Conservation (phyloP, 2,113 vertebrate species). For the Tupaia chinensis region DNA sequence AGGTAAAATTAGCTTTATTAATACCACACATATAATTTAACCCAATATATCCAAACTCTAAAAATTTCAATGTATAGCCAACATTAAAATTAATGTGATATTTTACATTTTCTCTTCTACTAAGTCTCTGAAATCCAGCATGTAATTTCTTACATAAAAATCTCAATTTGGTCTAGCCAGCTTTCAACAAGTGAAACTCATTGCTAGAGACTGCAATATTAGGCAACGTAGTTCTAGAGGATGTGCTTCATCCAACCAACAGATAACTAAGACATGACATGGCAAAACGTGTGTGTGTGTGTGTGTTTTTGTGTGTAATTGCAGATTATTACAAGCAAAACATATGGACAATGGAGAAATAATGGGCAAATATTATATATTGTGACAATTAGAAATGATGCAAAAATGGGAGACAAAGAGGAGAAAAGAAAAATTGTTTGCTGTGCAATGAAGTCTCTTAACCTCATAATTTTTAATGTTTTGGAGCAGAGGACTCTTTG, state of each 20-base stretch:
- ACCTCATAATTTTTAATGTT: neutral
- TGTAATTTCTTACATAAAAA: too few relatives aligned
- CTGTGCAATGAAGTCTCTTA: neutral
- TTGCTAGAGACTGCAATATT: neutral
- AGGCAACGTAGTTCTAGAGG: neutral
- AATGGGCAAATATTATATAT: neutral
- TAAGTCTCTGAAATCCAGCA: neutral
- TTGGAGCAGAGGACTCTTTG: neutral
- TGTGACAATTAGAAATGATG: neutral
- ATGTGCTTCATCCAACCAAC: neutral
- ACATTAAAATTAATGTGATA: neutral
- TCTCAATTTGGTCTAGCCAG: neutral
- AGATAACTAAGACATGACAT: neutral
- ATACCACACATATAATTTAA: neutral
- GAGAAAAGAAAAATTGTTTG: neutral
- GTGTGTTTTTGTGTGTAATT: neutral
- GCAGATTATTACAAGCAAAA: neutral
- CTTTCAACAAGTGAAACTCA: neutral
- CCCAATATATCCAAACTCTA: neutral
- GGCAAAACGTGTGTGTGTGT: neutral
- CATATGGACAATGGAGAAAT: neutral
- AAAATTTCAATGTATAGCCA: neutral
- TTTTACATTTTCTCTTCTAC: neutral
- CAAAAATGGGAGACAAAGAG: neutral
- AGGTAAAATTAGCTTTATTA: neutral